Base-by-base conservation (phyloP, 2,888 invertebrate species). In the Timandra comae region DNA sequence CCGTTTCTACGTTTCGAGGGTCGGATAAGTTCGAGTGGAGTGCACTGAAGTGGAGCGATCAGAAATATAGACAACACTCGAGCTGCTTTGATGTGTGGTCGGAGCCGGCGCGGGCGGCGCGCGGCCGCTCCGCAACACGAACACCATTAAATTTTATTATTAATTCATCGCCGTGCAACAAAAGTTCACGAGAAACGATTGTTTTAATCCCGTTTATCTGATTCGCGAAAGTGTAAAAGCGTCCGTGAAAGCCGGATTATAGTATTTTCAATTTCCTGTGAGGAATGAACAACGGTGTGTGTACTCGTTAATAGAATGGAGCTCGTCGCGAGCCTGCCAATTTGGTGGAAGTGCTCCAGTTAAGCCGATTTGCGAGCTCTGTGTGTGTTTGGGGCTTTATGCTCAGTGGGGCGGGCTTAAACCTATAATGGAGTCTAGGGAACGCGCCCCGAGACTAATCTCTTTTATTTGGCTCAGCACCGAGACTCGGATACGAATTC, bases 1-100 rank as follows among this genome's bases (percentile, higher is more conserved):
- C 80, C 72, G 75, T 78, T 74, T 75, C 6, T 75, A 77, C 77
- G 74, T 73, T 54, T 78, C 75, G 60, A 79, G 76, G 69, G 69
- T 66, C 69, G 65, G 80, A 78, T 80, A 81, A 81, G 56, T 48
- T 74, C 70, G 58, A 78, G 79, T 71, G 71, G 51, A 52, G 52
- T 53, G 57, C 56, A 54, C 53, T 69, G 60, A 56, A 78, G 77
- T 75, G 63, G 63, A 60, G 58, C 59, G 55, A 61, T 51, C 49
- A 60, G 58, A 61, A 64, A 54, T 59, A 52, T 16, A 61, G 59
- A 47, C 59, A 55, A 56, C 73, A 73, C 81, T 79, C 56, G 67
- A 76, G 22, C 50, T 48, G 52, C 71, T 80, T 79, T 80, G 78
- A 81, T 79, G 69, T 65, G 53, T 49, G 55, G 60, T 50, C 56